Evolutionary conservation across 2,797 vertebrate genomes (phyloP), one percentile per base, ranked within the genome.

Genomic region (Sebastes matsubarae): DNA sequence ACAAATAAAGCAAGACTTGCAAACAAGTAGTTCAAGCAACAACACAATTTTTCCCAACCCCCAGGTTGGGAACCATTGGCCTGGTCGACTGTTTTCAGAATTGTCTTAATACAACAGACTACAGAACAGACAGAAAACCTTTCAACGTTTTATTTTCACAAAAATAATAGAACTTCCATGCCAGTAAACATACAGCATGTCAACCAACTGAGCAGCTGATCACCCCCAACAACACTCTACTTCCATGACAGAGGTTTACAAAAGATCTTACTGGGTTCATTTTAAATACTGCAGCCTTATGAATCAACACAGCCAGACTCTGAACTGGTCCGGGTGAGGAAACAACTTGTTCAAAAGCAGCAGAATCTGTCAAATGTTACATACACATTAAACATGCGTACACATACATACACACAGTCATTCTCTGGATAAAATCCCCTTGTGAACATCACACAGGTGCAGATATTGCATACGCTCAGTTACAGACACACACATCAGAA

Each of bases 101-200:
- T 36, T 6, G 20, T 72, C 13, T 55, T 22, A 32, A 38, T 29
- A 52, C 25, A 65, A 61, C 5, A 68, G 20, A 25, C 10, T n/a
- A 46, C 42, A 46, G 20, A n/a, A 52, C 20, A 52, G 4, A 52
- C 11, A 75, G 9, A 66, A 54, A n/a, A 52, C 50, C 27, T 85
- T 65, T 72, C 1, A 82, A 82, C 16, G 59, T 84, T 93, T 94
- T 93, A 91, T 89, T 93, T 90, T 80, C 74, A 72, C 81, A 92
- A 94, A 46, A 93, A 89, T 81, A 88, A 83, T 25, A 36, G 34
- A 86, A 77, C 25, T 81, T 87, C 46, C 29, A 78, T 64, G 30
- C 52, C 14, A 70, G 57, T 72, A 63, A 76, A 87, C 70, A 83
- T 59, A 83, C 16, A 76, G 74, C 4, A 84, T 25, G 58, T 70